phyloP scores from a whole-genome alignment of 2,113 vertebrate species.

The Malurus melanocephalus region DNA sequence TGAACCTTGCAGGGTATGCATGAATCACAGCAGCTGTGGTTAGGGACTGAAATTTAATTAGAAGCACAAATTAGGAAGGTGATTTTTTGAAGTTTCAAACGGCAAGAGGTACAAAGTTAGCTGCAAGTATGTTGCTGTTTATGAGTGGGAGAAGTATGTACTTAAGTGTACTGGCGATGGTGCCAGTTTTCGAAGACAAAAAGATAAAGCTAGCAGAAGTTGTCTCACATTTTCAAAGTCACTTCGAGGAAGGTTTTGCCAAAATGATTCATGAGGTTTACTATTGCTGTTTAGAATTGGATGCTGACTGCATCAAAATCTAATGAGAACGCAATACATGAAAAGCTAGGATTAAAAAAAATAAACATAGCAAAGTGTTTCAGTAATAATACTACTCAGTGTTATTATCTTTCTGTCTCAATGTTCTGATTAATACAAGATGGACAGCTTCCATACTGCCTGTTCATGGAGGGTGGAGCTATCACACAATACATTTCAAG shows the following conservation, averaged over 20 bases:
- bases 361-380: constrained; percentile 26
- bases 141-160: neutral
- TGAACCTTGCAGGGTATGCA: constrained; percentile 56
- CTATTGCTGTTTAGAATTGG: constrained; percentile 32
- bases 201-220: neutral
- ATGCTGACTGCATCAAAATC: constrained; percentile 48
- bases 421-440: neutral
- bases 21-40: constrained; percentile 53
- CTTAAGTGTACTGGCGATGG: neutral
- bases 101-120: constrained; percentile 20
- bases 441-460: neutral
- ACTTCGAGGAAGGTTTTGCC: constrained; percentile 6
- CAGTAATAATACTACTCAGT: neutral
- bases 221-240: neutral
- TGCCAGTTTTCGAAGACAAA: constrained; percentile 9
- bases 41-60: constrained; percentile 75
- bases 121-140: neutral
- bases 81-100: constrained; percentile 24
- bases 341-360: constrained; percentile 54
- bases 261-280: constrained; percentile 27
- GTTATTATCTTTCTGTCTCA: neutral
- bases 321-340: constrained; percentile 23
- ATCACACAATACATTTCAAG: neutral
- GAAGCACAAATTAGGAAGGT: constrained; percentile 42
- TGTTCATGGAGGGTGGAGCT: neutral